These are phyloP conservation scores for Heteropelma amictum DNA, from an alignment of 2,888 invertebrate species.

Conservation along the genomic window DNA sequence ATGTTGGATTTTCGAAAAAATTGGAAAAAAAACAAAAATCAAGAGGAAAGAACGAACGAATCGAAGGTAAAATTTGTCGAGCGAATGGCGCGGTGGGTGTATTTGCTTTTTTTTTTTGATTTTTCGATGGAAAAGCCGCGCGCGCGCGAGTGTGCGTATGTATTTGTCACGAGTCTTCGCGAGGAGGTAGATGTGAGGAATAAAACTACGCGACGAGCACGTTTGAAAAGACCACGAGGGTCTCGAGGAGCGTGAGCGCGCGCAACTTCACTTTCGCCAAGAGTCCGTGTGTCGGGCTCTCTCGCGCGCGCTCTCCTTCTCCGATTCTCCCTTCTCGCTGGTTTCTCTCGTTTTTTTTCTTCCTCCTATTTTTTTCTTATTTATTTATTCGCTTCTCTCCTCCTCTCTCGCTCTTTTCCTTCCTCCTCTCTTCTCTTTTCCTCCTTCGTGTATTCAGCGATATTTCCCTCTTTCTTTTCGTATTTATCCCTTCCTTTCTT, in stretches of 20 bases:
- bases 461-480: constrained; percentile 34
- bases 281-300: constrained; percentile 50
- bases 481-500: constrained; percentile 29
- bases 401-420: constrained; percentile 20
- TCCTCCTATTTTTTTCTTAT: constrained; percentile 20
- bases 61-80: too few species aligned
- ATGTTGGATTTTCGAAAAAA: too few species aligned
- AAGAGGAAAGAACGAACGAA: too few species aligned
- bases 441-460: constrained; percentile 13
- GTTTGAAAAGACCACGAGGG: constrained; percentile 48
- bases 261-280: constrained; percentile 61
- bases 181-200: constrained; percentile 23
- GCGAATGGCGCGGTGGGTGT: too few species aligned
- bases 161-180: too few species aligned
- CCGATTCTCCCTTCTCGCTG: constrained; percentile 48
- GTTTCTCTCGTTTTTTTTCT: constrained; percentile 30
- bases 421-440: constrained; percentile 19
- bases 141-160: too few species aligned
- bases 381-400: constrained; percentile 6
- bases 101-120: too few species aligned
- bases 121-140: too few species aligned
- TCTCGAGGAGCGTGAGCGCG: constrained; percentile 47
- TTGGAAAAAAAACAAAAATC: too few species aligned
- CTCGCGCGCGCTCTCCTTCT: constrained; percentile 39
- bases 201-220: constrained; percentile 32